A percentile compares a stretch with the other conserved stretches of the same genome.
These are phyloP conservation scores for Aurelia coerulea DNA, from an alignment of 30 jellyfish, hydroid and myxozoan genomes.

Conservation along the genomic window DNA sequence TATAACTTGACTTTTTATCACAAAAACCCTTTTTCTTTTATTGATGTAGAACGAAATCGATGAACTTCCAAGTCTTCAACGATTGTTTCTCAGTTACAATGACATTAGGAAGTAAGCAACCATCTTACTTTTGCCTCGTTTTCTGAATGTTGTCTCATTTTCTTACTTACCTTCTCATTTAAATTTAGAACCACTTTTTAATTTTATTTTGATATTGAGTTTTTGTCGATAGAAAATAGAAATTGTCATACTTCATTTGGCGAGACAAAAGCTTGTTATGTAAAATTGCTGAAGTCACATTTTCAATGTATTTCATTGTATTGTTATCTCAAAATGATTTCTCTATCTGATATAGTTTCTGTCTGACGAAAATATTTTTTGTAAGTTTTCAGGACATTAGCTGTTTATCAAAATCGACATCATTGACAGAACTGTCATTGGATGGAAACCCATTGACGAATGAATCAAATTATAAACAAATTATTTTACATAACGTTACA, in stretches of 20 bases:
- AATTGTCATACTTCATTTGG: no score
- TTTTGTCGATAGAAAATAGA: no score
- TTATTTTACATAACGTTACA: constrained; percentile 40
- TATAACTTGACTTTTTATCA: no score
- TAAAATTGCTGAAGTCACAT: no score
- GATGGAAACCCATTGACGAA: constrained; percentile 84
- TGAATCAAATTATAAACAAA: constrained; percentile 56
- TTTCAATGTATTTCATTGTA: no score
- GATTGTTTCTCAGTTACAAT: constrained; percentile 83
- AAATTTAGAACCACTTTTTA: background rate
- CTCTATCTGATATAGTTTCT: no score
- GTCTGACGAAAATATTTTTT: background rate
- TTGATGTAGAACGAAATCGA: constrained; percentile 65
- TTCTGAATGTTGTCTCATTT: background rate
- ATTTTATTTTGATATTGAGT: background rate
- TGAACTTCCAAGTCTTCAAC: constrained; percentile 68
- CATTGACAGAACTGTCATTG: constrained; percentile 74
- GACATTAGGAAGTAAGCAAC: constrained; percentile 65
- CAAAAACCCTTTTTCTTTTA: background rate
- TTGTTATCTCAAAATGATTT: no score
- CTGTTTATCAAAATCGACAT: constrained; percentile 46
- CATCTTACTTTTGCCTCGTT: background rate
- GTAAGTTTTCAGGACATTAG: constrained; percentile 72
- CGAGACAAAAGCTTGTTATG: no score
- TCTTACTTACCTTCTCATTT: background rate